Evolutionary conservation across 1,140 invertebrate genomes (phyloP).

Genomic region (Caenorhabditis brenneri): DNA sequence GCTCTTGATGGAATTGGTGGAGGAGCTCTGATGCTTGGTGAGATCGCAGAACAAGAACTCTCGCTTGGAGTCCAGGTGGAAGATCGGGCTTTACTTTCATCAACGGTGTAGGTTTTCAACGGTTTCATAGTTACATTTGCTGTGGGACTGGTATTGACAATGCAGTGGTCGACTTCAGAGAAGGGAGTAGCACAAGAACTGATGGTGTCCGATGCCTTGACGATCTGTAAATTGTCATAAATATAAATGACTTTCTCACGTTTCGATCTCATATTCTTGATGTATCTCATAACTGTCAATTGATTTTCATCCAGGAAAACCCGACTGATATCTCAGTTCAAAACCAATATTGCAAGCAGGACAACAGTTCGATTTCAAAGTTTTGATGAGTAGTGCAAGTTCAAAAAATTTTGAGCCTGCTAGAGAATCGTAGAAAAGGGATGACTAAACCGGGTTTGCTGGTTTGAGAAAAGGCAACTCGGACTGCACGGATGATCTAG

Average conservation of each 20-base stretch:
- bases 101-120: neutral
- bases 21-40: neutral
- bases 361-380: no score
- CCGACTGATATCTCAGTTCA: no score
- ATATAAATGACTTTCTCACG: neutral
- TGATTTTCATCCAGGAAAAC: no score
- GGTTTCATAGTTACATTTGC: neutral
- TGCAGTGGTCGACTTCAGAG: neutral
- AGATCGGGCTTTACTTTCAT: neutral
- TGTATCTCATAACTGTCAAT: no score
- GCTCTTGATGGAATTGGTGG: slow-evolving; percentile 10
- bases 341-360: no score
- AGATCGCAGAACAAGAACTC: neutral
- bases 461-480: no score
- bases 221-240: neutral
- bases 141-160: neutral
- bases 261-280: no score
- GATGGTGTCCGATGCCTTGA: neutral
- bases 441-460: no score
- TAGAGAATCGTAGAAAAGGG: no score
- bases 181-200: neutral
- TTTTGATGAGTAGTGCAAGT: no score
- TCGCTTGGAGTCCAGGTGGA: neutral
- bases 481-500: no score
- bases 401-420: no score